phyloP scores from a whole-genome alignment of 2,113 vertebrate genomes.

The Diadophis punctatus region DNA sequence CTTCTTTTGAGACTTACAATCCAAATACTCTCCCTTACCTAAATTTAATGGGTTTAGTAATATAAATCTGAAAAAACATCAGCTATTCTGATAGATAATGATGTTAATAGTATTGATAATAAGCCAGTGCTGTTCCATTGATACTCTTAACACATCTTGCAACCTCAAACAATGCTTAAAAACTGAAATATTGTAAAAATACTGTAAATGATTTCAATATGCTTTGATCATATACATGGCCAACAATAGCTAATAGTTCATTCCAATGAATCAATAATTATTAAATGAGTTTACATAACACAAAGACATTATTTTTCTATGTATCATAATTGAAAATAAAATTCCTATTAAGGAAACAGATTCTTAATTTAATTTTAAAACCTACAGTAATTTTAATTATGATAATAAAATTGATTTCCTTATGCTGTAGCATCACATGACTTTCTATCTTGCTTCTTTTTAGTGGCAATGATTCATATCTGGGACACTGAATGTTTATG shows the following conservation, averaged over 20 bases:
- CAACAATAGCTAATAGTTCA: neutral
- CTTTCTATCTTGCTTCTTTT: neutral
- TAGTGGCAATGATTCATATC: neutral
- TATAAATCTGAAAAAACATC: neutral
- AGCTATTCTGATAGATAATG: neutral
- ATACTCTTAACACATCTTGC: neutral
- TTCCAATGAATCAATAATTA: neutral
- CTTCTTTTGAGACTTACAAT: neutral
- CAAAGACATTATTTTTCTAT: neutral
- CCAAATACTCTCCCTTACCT: neutral
- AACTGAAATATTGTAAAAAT: neutral
- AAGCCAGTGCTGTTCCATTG: neutral
- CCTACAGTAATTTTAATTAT: neutral
- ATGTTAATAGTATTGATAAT: neutral
- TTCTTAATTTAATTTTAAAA: neutral
- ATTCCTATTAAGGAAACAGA: neutral
- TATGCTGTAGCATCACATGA: neutral
- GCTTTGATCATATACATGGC: neutral
- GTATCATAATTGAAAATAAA: neutral
- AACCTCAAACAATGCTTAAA: neutral
- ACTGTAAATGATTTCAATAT: neutral
- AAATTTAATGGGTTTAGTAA: neutral
- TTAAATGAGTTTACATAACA: neutral
- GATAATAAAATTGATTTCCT: neutral
- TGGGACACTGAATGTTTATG: neutral